phyloP scores from a whole-genome alignment of 2,888 invertebrate species.

The Sussaba pulchella region DNA sequence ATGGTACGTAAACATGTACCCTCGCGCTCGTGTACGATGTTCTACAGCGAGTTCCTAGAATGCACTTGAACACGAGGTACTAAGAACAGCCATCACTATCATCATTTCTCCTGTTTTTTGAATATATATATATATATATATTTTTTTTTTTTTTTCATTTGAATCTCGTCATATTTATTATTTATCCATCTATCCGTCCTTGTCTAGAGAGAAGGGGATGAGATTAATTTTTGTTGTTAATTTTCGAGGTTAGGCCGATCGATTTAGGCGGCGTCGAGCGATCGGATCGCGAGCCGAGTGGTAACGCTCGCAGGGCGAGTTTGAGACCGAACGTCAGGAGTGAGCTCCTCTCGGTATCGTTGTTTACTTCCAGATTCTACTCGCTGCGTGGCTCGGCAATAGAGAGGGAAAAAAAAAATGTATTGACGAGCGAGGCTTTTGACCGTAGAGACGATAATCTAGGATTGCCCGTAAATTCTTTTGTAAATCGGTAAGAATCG shows the following conservation, averaged over 20 bases:
- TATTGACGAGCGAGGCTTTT: slow-evolving; percentile 8
- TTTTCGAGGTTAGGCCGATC: neutral
- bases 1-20: slow-evolving; percentile 83
- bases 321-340: too few species aligned
- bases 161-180: slow-evolving; percentile 58
- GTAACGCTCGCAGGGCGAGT: too few species aligned
- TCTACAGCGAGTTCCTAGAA: slow-evolving; percentile 84
- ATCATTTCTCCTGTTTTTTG: slow-evolving; percentile 79
- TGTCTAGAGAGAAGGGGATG: slow-evolving; percentile 48
- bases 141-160: slow-evolving; percentile 75
- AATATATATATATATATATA: too few species aligned
- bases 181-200: slow-evolving; percentile 44
- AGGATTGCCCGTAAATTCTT: neutral
- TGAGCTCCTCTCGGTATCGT: neutral
- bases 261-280: too few species aligned
- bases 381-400: slow-evolving; percentile 6
- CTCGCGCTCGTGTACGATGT: slow-evolving; percentile 83
- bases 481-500: neutral
- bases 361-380: slow-evolving; percentile 45
- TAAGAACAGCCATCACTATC: slow-evolving; percentile 82
- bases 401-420: slow-evolving; percentile 26
- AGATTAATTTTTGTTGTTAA: neutral
- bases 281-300: too few species aligned
- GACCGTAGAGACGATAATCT: neutral
- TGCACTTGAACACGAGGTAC: slow-evolving; percentile 84